Percentiles rank a stretch among this genome's conserved stretches.
Evolutionary conservation across 1,140 invertebrate genomes (phyloP).

Genomic region (Diabrotica virgifera): DNA sequence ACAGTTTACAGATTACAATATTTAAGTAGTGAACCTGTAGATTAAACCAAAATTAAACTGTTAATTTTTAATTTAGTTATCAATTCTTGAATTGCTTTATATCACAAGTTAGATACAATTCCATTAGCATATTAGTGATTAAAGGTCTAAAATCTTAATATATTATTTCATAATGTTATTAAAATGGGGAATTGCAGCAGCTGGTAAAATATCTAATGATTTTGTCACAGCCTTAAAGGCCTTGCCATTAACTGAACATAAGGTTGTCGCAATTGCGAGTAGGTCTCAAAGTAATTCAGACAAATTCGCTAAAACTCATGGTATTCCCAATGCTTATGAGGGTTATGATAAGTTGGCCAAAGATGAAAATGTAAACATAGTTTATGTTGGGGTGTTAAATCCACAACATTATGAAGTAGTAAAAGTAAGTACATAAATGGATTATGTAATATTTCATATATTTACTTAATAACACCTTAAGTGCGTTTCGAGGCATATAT

Average conservation of each 20-base stretch:
- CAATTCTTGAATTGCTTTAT: too few species aligned
- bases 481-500: background rate
- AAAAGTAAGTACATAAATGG: constrained; percentile 41
- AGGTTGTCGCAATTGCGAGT: constrained; percentile 71
- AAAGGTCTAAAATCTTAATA: too few species aligned
- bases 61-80: too few species aligned
- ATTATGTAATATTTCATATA: background rate
- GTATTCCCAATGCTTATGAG: constrained; percentile 68
- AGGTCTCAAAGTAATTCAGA: constrained; percentile 66
- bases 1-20: too few species aligned
- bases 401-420: constrained; percentile 63
- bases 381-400: constrained; percentile 74
- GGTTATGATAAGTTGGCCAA: constrained; percentile 72
- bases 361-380: constrained; percentile 74
- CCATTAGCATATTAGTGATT: too few species aligned
- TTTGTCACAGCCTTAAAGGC: constrained; percentile 66
- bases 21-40: too few species aligned
- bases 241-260: constrained; percentile 62
- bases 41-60: too few species aligned
- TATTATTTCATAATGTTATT: background rate
- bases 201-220: constrained; percentile 75
- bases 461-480: too few species aligned
- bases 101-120: too few species aligned
- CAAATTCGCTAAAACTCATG: constrained; percentile 70
- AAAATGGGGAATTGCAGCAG: constrained; percentile 69